A percentile compares a stretch with the other conserved stretches of the same genome.
These are phyloP conservation scores for Amblyteles armatorius DNA, from an alignment of 2,888 invertebrate species.

Conservation along the genomic window DNA sequence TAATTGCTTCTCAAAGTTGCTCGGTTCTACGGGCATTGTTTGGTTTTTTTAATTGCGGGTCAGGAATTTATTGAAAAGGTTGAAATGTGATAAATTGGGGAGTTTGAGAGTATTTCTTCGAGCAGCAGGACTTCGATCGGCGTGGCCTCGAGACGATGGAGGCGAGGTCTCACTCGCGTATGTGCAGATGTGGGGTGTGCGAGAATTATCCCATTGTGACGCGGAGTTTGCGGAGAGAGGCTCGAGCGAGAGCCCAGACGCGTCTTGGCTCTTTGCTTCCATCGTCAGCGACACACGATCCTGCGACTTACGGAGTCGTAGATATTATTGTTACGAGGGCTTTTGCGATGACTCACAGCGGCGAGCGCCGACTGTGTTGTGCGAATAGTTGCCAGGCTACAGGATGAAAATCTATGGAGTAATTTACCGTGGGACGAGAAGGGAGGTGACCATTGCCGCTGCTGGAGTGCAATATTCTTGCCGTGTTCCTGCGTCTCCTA, in stretches of 20 bases:
- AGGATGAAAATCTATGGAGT: conserved; percentile 63
- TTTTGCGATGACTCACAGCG: conserved; percentile 52
- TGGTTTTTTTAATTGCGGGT: too few relatives aligned
- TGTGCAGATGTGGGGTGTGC: conserved; percentile 32
- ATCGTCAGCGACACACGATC: conserved; percentile 41
- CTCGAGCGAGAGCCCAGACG: conserved; percentile 24
- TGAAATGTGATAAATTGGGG: conserved; percentile 23
- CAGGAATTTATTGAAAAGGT: not conserved
- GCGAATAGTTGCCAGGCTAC: conserved; percentile 40
- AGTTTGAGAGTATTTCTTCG: conserved; percentile 23
- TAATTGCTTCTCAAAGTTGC: too few relatives aligned
- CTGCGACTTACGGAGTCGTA: conserved; percentile 24
- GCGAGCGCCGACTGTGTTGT: conserved; percentile 13
- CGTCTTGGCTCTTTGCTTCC: conserved; percentile 34
- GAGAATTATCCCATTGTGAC: conserved; percentile 61
- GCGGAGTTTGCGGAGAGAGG: conserved; percentile 1
- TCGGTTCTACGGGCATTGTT: too few relatives aligned
- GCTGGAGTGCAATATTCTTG: conserved; percentile 34
- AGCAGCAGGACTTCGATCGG: conserved; percentile 22
- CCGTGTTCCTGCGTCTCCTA: not conserved
- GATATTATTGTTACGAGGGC: conserved; percentile 51
- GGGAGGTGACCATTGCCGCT: conserved; percentile 64
- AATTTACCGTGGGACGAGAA: conserved; percentile 68
- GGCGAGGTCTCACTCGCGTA: conserved; percentile 13
- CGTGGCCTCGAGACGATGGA: conserved; percentile 24